Evolutionary conservation across 2,113 vertebrate species (phyloP), one percentile per base, ranked within the genome.

Genomic region (Myrmecobius fasciatus): DNA sequence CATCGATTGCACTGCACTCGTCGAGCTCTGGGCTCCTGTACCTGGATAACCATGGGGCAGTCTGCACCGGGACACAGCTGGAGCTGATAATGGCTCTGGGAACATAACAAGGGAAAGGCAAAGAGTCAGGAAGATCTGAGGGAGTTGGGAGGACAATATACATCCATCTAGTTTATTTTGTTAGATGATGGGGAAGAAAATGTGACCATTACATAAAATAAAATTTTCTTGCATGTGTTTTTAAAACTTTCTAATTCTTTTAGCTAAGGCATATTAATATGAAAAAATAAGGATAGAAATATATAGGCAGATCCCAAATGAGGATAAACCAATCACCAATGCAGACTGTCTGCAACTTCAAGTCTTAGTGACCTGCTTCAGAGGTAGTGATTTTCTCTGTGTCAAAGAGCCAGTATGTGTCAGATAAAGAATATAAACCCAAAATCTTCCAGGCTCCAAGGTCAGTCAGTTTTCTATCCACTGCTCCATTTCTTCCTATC

Each of bases 11-110:
- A 99, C 99, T 99, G 99, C 96, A 99, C 99, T 98, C 99, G 99
- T 93, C 99, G 99, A 92, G 99, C 99, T 98, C 99, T 99, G 46
- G 99, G 99, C 98, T 99, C 99, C 98, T 99, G 99, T 98, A 99
- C 99, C 98, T 99, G 99, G 98, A 99, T 99, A 98, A 99, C 99
- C 98, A 99, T 99, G 89, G 99, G 99, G 96, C 99, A 99, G 98
- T 99, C 99, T 96, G 99, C 99, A 94, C 99, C 99, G 56, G 99
- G 99, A 98, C 99, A 99, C 96, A 99, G 98, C 99, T 99, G 99
- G 98, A 99, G 99, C 98, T 99, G 99, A 97, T 99, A 99, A 98
- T 99, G 99, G 99, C 99, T 99, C 99, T 99, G 98, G 91, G 95
- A 97, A 98, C 47, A 98, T 3, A 98, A 0, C 93, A 96, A 96